Percentiles rank a stretch among this genome's conserved stretches.
phyloP scores from a whole-genome alignment of 2,113 vertebrate genomes.

The Formicarius rufipectus region DNA sequence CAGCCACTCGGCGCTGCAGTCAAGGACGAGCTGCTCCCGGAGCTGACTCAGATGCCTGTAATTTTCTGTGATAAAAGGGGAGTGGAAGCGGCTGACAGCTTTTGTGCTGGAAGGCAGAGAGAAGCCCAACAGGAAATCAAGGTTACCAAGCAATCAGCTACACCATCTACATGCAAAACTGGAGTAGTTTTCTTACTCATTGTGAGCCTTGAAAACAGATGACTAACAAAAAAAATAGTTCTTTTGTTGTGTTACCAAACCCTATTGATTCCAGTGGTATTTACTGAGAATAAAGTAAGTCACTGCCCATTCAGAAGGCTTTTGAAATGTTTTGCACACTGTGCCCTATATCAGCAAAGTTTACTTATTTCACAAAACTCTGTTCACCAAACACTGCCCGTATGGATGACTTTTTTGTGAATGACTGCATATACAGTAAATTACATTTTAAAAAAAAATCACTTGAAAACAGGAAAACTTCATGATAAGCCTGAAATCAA shows the following conservation, averaged over 20 bases:
- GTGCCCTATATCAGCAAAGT: not conserved
- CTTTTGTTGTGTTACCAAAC: not conserved
- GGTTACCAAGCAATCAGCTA: slow-evolving; percentile 67
- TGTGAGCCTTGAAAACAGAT: slow-evolving; percentile 6
- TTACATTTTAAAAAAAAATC: not conserved
- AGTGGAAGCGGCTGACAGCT: slow-evolving; percentile 90
- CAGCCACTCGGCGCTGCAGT: slow-evolving; percentile 87
- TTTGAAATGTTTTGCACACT: not conserved
- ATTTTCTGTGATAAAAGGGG: slow-evolving; percentile 86
- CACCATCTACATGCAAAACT: slow-evolving; percentile 37
- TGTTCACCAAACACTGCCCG: not conserved
- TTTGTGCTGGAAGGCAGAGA: slow-evolving; percentile 83
- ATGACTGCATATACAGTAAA: not conserved
- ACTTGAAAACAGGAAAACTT: not conserved
- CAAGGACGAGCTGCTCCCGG: slow-evolving; percentile 89
- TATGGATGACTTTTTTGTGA: not conserved
- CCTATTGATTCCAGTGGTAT: not conserved
- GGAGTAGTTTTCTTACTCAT: slow-evolving; percentile 31
- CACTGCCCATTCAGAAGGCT: not conserved
- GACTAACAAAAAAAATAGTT: not conserved
- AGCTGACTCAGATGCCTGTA: slow-evolving; percentile 86
- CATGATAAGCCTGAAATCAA: not conserved
- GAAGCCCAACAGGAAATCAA: slow-evolving; percentile 62
- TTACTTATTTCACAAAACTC: not conserved
- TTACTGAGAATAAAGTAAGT: not conserved